Percentiles rank a stretch among this genome's conserved stretches.
Evolutionary conservation across 2,797 vertebrate species (phyloP).

Genomic region (Rhynchonycteris naso): DNA sequence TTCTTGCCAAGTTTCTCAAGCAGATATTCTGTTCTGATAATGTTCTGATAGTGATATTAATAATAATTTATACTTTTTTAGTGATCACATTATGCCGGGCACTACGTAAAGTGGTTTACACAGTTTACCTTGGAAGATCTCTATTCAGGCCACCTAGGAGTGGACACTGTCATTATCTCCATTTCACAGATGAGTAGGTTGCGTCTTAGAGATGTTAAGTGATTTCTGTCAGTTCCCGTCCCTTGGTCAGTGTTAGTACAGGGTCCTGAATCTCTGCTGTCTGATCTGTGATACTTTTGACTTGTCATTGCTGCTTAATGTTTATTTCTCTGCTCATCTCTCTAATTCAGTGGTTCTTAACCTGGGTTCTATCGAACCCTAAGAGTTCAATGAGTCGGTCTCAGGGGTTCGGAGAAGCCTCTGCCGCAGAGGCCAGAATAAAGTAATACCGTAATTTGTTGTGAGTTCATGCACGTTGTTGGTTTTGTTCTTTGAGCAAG

Average conservation of each 20-base stretch:
- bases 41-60: neutral
- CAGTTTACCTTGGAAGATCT: neutral
- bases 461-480: too few relatives aligned
- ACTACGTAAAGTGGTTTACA: fast-evolving
- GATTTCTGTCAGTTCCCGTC: neutral
- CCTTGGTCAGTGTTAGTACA: fast-evolving
- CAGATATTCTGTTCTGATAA: neutral
- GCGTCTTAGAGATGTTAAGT: neutral
- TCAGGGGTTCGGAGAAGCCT: too few relatives aligned
- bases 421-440: too few relatives aligned
- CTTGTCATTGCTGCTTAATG: neutral
- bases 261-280: neutral
- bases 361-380: too few relatives aligned
- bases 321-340: neutral
- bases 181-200: neutral
- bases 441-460: too few relatives aligned
- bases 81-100: neutral
- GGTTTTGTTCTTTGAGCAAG: too few relatives aligned
- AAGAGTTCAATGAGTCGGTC: too few relatives aligned
- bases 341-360: too few relatives aligned
- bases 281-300: neutral
- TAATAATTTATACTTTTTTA: neutral
- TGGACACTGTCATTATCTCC: neutral
- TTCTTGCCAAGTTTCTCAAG: neutral
- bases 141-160: too few relatives aligned